Conservation (phyloP, 2,888 invertebrate genomes). For the Dastarcus helophoroides region DNA sequence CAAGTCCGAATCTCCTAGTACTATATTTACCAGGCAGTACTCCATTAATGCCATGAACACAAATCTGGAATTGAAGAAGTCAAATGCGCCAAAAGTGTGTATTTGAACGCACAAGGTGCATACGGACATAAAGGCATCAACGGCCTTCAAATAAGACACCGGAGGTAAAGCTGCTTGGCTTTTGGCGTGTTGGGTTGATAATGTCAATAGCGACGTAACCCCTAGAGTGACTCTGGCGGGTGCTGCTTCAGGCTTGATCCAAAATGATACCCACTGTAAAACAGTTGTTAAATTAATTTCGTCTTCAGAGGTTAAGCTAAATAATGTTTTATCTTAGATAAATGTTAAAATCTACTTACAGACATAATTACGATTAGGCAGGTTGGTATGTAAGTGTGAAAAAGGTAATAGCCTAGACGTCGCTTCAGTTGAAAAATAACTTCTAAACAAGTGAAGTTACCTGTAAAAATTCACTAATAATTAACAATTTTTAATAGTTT, state of each 20-base stretch:
- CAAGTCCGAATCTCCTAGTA: conserved; percentile 61
- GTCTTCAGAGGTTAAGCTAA: not conserved
- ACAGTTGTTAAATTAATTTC: too few species aligned
- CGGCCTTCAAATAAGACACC: conserved; percentile 86
- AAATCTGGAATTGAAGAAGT: conserved; percentile 46
- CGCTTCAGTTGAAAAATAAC: conserved; percentile 83
- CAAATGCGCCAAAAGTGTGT: not conserved
- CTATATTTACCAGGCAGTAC: conserved; percentile 80
- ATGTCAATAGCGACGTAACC: conserved; percentile 77
- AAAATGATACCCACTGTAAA: conserved; percentile 81
- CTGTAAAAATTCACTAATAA: conserved; percentile 39
- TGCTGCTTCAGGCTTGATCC: conserved; percentile 91
- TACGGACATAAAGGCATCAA: conserved; percentile 87
- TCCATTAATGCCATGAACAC: conserved; percentile 93
- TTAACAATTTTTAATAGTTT: conserved; percentile 4
- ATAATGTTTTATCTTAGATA: not conserved
- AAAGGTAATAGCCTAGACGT: conserved; percentile 80
- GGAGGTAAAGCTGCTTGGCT: conserved; percentile 88
- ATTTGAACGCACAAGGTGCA: conserved; percentile 61
- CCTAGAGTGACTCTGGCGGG: conserved; percentile 88
- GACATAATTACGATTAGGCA: conserved; percentile 93
- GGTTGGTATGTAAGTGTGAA: conserved; percentile 89
- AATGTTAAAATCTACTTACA: conserved; percentile 40
- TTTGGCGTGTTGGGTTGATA: conserved; percentile 88
- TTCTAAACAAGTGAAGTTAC: conserved; percentile 86